A percentile compares a stretch with the other conserved stretches of the same genome.
Evolutionary conservation across 2,888 invertebrate species (phyloP).

Genomic region (Anorthoa munda): DNA sequence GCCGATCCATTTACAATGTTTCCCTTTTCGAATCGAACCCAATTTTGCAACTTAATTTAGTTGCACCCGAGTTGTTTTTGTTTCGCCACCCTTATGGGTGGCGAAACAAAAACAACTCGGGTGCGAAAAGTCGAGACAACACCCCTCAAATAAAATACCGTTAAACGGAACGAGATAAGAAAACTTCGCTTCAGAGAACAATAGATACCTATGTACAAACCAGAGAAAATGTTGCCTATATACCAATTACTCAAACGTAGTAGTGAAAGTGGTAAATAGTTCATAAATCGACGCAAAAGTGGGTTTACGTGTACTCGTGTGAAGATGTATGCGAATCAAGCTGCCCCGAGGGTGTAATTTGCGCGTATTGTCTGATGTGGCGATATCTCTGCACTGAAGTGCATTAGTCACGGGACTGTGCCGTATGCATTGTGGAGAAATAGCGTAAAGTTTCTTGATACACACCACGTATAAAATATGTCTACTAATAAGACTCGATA

Average conservation of each 20-base stretch:
- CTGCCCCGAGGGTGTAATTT: constrained; percentile 79
- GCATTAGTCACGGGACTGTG: constrained; percentile 74
- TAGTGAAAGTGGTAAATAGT: constrained; percentile 79
- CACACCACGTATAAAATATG: constrained; percentile 8
- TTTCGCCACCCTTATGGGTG: constrained; percentile 34
- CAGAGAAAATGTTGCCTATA: constrained; percentile 39
- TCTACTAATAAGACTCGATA: constrained; percentile 24
- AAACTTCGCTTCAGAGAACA: constrained; percentile 41
- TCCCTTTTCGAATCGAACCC: constrained; percentile 25
- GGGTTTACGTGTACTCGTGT: constrained; percentile 72
- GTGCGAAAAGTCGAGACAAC: constrained; percentile 32
- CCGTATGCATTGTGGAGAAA: constrained; percentile 42
- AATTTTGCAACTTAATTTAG: constrained; percentile 43
- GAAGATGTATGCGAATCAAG: constrained; percentile 67
- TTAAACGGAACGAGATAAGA: constrained; percentile 42
- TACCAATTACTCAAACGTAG: constrained; percentile 59
- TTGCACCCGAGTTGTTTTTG: constrained; percentile 31
- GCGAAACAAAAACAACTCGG: constrained; percentile 32
- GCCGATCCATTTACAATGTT: constrained; percentile 33
- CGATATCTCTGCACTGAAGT: constrained; percentile 71
- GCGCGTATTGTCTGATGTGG: constrained; percentile 78
- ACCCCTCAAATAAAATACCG: constrained; percentile 31
- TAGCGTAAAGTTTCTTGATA: constrained; percentile 23
- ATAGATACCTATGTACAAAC: constrained; percentile 4
- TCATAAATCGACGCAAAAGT: constrained; percentile 73